Evolutionary conservation across 1,140 invertebrate species (phyloP), one percentile per base, ranked within the genome.

Genomic region (Babylonia areolata): DNA sequence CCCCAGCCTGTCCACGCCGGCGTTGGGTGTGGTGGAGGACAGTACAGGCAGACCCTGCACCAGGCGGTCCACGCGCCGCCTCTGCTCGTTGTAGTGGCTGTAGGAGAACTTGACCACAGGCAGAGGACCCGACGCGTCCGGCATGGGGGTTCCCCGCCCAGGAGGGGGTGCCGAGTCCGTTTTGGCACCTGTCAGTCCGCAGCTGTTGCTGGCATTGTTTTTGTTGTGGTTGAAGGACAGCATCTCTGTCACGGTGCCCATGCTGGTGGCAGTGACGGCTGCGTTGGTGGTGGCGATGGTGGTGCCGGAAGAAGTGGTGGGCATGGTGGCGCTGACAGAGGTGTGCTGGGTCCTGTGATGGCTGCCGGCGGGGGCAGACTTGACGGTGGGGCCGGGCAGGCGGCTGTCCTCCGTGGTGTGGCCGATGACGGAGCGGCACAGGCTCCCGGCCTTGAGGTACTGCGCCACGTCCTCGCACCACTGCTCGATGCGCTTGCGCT

Each of bases 401-500:
- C 77, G 37, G n/a, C 39, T 17, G 39, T 87, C 86, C 42, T 87
- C 86, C 15, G 73, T 23, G 28, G 46, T 51, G 82, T 84, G 75
- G 12, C 86, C 86, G 69, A 87, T 85, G 51, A 87, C 86, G 42
- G 77, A 46, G 17, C 77, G 37, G 64, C 86, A 87, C n/a, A 87
- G 83, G 73, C 78, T 87, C 9, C 86, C 86, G 11, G 83, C 46
- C 51, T 54, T 46, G 15, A 87, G 82, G 83, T 87, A 80, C 35
- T 84, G 82, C 28, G 82, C 82, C 39, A 87, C 86, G 20, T 87
- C 86, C n/a, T 84, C 82, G 31, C 81, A 84, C 86, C 86, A 87
- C 40, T 80, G 83, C 83, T 87, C 86, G 64, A 87, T 87, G 5
- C 86, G 77, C 42, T 81, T 85, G 35, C 86, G 73, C 35, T 87